phyloP scores from a whole-genome alignment of 2,113 vertebrate genomes.

The Carlito syrichta region DNA sequence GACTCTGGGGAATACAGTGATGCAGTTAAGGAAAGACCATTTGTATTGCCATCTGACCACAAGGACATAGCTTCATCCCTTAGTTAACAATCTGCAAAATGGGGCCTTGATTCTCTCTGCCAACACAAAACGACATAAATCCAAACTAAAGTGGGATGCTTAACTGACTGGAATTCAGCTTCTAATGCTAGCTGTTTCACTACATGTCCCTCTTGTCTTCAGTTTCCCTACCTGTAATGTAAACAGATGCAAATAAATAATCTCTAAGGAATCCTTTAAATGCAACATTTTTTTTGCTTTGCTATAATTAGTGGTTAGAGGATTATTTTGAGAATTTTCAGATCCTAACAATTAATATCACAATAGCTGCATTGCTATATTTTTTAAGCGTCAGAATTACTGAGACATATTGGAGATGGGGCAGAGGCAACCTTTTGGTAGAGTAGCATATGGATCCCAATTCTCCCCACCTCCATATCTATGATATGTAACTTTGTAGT shows the following conservation, averaged over 20 bases:
- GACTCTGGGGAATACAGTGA: background rate
- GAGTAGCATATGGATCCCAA: background rate
- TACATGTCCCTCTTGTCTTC: background rate
- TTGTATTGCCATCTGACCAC: background rate
- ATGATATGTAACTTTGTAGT: background rate
- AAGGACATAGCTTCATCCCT: background rate
- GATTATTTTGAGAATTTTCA: background rate
- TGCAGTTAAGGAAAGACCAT: background rate
- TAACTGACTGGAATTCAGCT: background rate
- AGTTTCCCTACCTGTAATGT: background rate
- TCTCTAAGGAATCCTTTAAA: background rate
- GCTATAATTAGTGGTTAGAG: background rate
- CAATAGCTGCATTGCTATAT: background rate
- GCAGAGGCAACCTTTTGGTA: background rate
- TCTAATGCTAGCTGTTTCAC: background rate
- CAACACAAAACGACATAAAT: background rate
- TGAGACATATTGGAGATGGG: background rate
- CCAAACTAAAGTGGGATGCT: background rate
- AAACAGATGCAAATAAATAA: background rate
- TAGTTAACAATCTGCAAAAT: slow-evolving; percentile 35
- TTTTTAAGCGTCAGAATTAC: background rate
- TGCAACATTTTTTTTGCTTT: background rate
- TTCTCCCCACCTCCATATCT: background rate
- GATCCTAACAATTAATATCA: background rate
- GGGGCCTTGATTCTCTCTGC: background rate